Percentiles rank a stretch among this genome's conserved stretches.
Conservation (phyloP, 2,113 vertebrate species). For the Thryonomys swinderianus region DNA sequence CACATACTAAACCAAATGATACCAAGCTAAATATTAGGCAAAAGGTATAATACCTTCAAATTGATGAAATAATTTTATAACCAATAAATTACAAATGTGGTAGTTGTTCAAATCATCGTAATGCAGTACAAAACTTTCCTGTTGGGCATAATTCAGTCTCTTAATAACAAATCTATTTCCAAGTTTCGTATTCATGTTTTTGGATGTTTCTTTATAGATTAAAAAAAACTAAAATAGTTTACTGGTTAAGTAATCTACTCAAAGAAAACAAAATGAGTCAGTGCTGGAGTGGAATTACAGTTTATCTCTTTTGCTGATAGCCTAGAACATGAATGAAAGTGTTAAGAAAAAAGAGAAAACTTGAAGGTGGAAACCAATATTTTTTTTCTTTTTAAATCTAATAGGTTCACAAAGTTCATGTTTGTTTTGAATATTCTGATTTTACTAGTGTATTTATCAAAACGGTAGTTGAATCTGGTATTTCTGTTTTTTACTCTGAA, state of each 20-base stretch:
- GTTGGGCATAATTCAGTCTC: not conserved
- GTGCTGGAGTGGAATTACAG: not conserved
- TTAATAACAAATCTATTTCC: not conserved
- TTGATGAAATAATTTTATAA: constrained; percentile 55
- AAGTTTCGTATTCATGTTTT: not conserved
- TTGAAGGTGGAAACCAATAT: not conserved
- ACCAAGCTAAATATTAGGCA: not conserved
- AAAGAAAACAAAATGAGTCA: not conserved
- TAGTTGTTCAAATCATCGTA: constrained; percentile 38
- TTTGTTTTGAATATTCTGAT: not conserved
- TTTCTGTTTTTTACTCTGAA: not conserved
- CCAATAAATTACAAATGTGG: constrained; percentile 48
- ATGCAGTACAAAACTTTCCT: not conserved
- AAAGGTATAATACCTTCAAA: constrained; percentile 9
- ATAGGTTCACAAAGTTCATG: not conserved
- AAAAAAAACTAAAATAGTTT: not conserved
- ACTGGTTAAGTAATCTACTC: not conserved
- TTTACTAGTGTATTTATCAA: not conserved
- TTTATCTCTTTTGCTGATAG: not conserved
- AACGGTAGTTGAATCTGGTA: not conserved
- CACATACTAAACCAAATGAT: constrained; percentile 26
- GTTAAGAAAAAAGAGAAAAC: not conserved
- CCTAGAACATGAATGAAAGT: not conserved
- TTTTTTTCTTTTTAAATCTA: not conserved
- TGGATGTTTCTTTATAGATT: not conserved